Base-by-base conservation (phyloP, 2,888 invertebrate species). In the Phlogophora meticulosa region DNA sequence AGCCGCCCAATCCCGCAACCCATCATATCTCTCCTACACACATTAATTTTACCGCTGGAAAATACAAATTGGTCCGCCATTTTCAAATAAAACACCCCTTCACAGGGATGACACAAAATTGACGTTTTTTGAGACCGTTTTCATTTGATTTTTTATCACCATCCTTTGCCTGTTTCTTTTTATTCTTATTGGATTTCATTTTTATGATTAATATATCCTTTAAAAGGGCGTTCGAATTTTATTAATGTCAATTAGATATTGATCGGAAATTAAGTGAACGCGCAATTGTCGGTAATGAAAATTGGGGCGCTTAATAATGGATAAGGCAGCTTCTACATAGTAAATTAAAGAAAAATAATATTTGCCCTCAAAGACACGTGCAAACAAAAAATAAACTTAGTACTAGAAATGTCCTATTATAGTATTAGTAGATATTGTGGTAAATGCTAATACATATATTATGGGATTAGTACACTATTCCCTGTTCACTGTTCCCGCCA, bases 91-190 rank as follows among this genome's bases (percentile, higher is more conserved):
- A 69, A 79, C 80, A 64, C 69, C 78, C 75, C 72, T 70, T 72
- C 59, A 62, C 63, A 64, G 71, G 69, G 69, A 81, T 76, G 82
- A 79, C 76, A 82, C 77, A 81, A 80, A 82, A 86, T 86, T 85
- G 81, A 80, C 84, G 78, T 71, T 85, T 87, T 87, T 85, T 87
- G 83, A 84, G 80, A 85, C 81, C 84, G 80, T 83, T 88, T 87
- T 86, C 83, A 88, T 91, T 90, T 85, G 81, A 86, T 78, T 87
- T 67, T 91, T 90, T 90, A 89, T 87, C 72, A 76, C 85, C 80
- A 79, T 80, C 71, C 83, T 72, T 67, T 57, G 65, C 78, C 81
- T 81, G 81, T 78, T 85, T 72, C 83, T 78, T 85, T 89, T 88
- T 87, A 85, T 85, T 84, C 84, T 87, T 85, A 88, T 88, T 87